Percentiles rank a stretch among this genome's conserved stretches.
Conservation (phyloP, 2,113 vertebrate species). For the Paracanthobrama guichenoti region DNA sequence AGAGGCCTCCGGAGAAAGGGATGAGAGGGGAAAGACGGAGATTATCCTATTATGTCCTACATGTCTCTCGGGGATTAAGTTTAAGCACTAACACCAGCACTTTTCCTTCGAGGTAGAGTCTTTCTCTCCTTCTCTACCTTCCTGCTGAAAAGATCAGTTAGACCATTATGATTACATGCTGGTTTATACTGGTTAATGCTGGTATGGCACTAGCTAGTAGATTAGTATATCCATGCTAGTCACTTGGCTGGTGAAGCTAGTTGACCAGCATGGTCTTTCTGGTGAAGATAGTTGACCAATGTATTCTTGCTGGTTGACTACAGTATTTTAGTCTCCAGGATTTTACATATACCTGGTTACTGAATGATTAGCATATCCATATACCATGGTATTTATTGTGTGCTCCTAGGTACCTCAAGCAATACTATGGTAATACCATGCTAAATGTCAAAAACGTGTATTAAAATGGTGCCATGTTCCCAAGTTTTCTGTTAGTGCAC, state of each 20-base stretch:
- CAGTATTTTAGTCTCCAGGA: neutral
- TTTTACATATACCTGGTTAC: neutral
- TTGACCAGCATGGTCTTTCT: neutral
- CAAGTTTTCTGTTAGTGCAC: neutral
- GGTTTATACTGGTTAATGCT: neutral
- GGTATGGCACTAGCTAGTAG: neutral
- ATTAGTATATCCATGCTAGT: neutral
- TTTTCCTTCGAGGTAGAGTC: slow-evolving; percentile 17
- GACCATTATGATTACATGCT: neutral
- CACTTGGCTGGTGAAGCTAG: neutral
- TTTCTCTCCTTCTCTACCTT: neutral
- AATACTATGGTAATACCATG: neutral
- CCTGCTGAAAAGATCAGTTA: neutral
- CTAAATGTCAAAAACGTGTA: neutral
- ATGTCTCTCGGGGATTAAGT: slow-evolving; percentile 57
- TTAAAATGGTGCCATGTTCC: neutral
- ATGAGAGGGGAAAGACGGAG: slow-evolving; percentile 48
- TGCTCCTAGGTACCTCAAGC: neutral
- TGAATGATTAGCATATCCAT: neutral
- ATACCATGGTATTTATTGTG: neutral
- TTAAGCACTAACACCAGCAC: slow-evolving; percentile 53
- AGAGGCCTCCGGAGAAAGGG: slow-evolving; percentile 44
- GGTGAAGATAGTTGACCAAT: neutral
- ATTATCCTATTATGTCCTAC: slow-evolving; percentile 59
- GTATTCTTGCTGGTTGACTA: neutral